Percentiles rank a stretch among this genome's conserved stretches.
Evolutionary conservation across 2,888 invertebrate genomes (phyloP).

Genomic region (Urechis unicinctus): DNA sequence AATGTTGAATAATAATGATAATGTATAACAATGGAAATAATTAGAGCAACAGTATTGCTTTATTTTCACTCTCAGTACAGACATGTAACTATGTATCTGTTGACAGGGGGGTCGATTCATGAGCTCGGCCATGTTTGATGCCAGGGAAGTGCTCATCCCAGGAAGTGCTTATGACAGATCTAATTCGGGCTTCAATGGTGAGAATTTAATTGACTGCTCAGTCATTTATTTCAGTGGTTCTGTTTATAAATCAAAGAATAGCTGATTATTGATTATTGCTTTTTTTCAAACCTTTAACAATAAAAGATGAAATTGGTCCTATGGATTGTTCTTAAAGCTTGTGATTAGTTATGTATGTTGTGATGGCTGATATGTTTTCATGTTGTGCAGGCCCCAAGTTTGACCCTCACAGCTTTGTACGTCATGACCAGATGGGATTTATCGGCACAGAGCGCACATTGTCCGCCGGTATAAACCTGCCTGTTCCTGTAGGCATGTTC

Average conservation of each 20-base stretch:
- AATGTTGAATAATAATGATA: no score
- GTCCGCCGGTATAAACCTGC: conserved; percentile 62
- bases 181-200: conserved; percentile 8
- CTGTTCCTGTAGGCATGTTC: conserved; percentile 90
- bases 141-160: conserved; percentile 87
- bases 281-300: no score
- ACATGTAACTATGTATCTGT: not conserved
- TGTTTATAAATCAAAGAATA: no score
- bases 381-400: conserved; percentile 15
- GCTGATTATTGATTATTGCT: no score
- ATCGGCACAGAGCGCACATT: conserved; percentile 70
- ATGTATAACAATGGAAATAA: not conserved
- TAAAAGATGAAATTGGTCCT: no score
- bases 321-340: no score
- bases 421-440: conserved; percentile 83
- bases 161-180: conserved; percentile 85
- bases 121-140: conserved; percentile 95
- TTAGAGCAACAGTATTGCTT: not conserved
- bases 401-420: conserved; percentile 37
- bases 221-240: not conserved
- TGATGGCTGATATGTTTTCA: not conserved
- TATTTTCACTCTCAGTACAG: not conserved
- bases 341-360: no score
- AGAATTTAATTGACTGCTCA: not conserved
- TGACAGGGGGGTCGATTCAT: conserved; percentile 73